Evolutionary conservation across 2,888 invertebrate genomes (phyloP).

Genomic region (Chelonus formosanus): DNA sequence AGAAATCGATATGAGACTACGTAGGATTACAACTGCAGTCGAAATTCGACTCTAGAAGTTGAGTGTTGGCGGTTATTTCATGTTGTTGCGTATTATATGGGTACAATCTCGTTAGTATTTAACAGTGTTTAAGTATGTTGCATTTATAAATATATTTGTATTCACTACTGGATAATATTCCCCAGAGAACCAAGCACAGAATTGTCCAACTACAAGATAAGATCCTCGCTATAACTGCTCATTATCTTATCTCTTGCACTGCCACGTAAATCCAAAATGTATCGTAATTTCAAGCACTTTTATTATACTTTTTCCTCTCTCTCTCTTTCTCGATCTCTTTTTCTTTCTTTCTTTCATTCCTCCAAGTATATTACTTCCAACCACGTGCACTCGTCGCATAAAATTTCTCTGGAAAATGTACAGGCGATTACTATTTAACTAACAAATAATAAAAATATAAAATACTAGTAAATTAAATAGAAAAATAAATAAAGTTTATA

Average conservation of each 20-base stretch:
- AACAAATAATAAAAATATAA: conserved; percentile 22
- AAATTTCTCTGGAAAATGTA: conserved; percentile 45
- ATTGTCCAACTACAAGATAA: conserved; percentile 7
- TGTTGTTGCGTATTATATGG: background rate
- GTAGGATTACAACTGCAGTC: conserved; percentile 10
- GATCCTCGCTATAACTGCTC: conserved; percentile 1
- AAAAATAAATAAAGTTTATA: conserved; percentile 23
- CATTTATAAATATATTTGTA: conserved; percentile 12
- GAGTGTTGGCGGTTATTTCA: no score
- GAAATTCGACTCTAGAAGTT: conserved; percentile 12
- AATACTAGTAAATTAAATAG: conserved; percentile 6
- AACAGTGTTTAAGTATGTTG: conserved; percentile 1
- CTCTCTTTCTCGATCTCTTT: background rate
- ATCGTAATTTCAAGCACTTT: background rate
- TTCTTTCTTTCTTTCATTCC: conserved; percentile 10
- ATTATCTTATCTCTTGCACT: conserved; percentile 2
- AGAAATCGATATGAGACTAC: conserved; percentile 11
- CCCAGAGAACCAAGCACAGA: background rate
- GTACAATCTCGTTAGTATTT: conserved; percentile 1
- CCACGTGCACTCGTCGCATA: conserved; percentile 6
- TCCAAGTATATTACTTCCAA: background rate
- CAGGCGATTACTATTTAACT: conserved; percentile 41
- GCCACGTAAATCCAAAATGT: conserved; percentile 1
- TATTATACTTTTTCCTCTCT: background rate
- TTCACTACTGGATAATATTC: conserved; percentile 9